These are phyloP conservation scores for Toxonevra muliebris DNA, from an alignment of 2,888 invertebrate species.

Conservation along the genomic window DNA sequence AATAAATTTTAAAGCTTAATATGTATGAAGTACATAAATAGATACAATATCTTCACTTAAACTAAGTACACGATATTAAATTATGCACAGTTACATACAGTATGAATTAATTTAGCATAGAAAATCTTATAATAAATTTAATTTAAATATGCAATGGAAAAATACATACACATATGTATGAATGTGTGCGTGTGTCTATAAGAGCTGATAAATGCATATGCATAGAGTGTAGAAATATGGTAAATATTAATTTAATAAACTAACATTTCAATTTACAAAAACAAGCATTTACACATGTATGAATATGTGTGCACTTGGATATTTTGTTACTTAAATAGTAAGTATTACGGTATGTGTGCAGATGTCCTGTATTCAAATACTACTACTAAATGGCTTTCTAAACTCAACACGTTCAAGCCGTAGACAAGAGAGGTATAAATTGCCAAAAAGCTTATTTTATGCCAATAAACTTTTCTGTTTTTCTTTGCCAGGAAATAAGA, in stretches of 20 bases:
- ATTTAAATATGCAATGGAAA: slow-evolving; percentile 13
- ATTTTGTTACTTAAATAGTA: not conserved
- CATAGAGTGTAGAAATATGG: too few relatives aligned
- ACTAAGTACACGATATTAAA: too few relatives aligned
- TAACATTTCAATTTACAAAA: too few relatives aligned
- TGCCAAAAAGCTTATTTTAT: slow-evolving; percentile 49
- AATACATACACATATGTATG: not conserved
- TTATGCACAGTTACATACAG: too few relatives aligned
- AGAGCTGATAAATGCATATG: not conserved
- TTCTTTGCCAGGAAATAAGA: not conserved
- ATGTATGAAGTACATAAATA: not conserved
- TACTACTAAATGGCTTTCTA: slow-evolving; percentile 40
- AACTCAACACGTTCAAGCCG: slow-evolving; percentile 39
- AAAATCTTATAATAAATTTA: not conserved
- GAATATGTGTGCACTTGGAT: not conserved
- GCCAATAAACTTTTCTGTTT: slow-evolving; percentile 40
- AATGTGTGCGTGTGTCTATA: not conserved
- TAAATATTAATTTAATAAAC: too few relatives aligned
- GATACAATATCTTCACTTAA: too few relatives aligned
- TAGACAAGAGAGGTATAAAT: slow-evolving; percentile 48
- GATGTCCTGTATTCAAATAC: not conserved
- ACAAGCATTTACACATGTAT: not conserved
- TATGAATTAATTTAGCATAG: not conserved
- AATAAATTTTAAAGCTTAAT: too few relatives aligned
- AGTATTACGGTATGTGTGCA: not conserved